Base-by-base conservation (phyloP, 2,797 vertebrate genomes). In the Hyperoplus immaculatus region DNA sequence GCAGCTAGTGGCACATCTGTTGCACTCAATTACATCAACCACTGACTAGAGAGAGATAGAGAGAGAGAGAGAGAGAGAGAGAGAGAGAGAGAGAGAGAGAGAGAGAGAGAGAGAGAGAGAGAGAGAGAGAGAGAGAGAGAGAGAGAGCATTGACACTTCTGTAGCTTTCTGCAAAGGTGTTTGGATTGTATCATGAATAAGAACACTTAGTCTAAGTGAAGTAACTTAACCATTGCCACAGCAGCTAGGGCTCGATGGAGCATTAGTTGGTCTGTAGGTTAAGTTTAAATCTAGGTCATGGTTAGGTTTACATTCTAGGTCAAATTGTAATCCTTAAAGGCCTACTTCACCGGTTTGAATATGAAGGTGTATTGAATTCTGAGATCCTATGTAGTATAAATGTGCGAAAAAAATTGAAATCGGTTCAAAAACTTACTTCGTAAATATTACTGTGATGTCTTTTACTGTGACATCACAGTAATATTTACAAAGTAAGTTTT, bases 1-100 rank as follows among this genome's bases (percentile, higher is more conserved):
- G 72, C 85, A 85, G 86, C 88, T 77, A 86, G 83, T 86, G 81
- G 81, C 84, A 91, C 89, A 92, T 93, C 81, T 94, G 94, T 95
- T 95, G 86, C 93, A 89, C 86, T 75, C 86, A 89, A 87, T 94
- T 94, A 94, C 93, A 93, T 94, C 94, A 94, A 84, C 5, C 10
- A n/a, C 9, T 64, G 59, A 71, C 58, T 53, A 64, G 61, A 51
- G 68, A 29, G 4, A 2, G 45, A 45, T 53, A 38, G 59, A 39
- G 38, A 16, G 38, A 41, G 47, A n/a, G n/a, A n/a, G n/a, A n/a
- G n/a, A n/a, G n/a, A n/a, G n/a, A n/a, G n/a, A n/a, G n/a, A n/a
- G n/a, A n/a, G n/a, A n/a, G n/a, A n/a, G n/a, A n/a, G n/a, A 64
- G 61, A 51, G 68, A 29, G 21, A 70, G 68, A 29, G 8, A 3